phyloP scores from a whole-genome alignment of 2,888 invertebrate genomes.

The Meteorus colon region DNA sequence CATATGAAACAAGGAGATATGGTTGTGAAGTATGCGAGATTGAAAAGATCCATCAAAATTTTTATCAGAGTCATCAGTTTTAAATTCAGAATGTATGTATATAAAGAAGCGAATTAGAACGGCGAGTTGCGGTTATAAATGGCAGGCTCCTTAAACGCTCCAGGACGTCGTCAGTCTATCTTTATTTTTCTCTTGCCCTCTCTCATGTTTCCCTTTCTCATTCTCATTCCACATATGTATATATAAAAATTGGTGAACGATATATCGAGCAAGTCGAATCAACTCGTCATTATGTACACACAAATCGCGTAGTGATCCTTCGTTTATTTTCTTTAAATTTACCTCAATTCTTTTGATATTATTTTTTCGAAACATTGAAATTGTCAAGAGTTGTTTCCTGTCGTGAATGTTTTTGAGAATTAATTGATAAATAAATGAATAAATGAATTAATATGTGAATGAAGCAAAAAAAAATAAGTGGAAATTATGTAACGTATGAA shows the following conservation, averaged over 20 bases:
- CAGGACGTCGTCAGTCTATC: conserved; percentile 35
- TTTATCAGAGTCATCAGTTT: conserved; percentile 13
- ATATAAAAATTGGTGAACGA: conserved; percentile 4
- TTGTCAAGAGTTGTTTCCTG: too few relatives aligned
- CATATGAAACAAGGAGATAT: conserved; percentile 9
- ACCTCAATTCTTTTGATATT: neutral
- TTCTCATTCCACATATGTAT: conserved; percentile 31
- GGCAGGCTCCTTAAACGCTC: conserved; percentile 10
- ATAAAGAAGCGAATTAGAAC: conserved; percentile 2
- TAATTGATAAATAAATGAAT: neutral
- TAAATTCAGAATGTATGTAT: conserved; percentile 4
- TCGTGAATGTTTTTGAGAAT: too few relatives aligned
- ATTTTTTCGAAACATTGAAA: too few relatives aligned
- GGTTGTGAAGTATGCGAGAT: conserved; percentile 8
- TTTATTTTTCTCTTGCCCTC: conserved; percentile 27
- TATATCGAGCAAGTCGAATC: conserved; percentile 6
- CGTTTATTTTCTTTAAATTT: neutral
- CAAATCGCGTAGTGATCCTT: neutral
- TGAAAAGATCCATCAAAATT: conserved; percentile 16
- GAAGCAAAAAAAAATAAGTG: conserved; percentile 22
- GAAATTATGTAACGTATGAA: conserved; percentile 25
- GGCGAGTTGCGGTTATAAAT: neutral
- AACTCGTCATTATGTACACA: neutral
- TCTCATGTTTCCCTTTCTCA: conserved; percentile 34
- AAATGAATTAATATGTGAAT: neutral